Base-by-base conservation (phyloP, 2,888 invertebrate species). In the Drosophila fungiperda region DNA sequence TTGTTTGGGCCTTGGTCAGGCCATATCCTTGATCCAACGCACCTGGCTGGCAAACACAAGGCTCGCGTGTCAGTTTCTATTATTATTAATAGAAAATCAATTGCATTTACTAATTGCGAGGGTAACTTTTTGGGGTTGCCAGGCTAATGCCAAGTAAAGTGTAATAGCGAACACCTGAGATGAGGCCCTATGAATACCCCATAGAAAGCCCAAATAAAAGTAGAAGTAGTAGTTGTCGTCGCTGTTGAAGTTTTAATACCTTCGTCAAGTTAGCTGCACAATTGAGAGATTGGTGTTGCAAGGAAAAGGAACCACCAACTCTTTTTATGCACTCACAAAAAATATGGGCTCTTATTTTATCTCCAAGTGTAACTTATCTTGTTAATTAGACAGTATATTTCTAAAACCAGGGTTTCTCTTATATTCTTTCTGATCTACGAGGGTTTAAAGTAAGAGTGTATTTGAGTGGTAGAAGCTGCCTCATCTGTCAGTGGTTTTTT, bases 71-170 rank as follows among this genome's bases (percentile, higher is more conserved):
- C 35, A 69, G 68, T 65, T 53, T 53, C 26, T 53, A 87, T 87
- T 69, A 85, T 89, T 89, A 87, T 82, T 87, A 85, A 89, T 85
- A 69, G 60, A 72, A 85, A 85, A 85, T 89, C 84, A 89, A 85
- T 89, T 73, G 68, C 35, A 54, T 23, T 45, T 15, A 23, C 45
- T 8, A 45, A 45, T 8, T 45, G 23, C 45, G 17, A 54, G 17
- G 36, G 35, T n/a, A 17, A 54, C 35, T 49, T 9, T 23, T 55
- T 9, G 32, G 26, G 7, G 38, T 20, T 7, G 9, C 2, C 20
- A 11, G 26, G 11, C 7, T 7, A 35, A 38, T 20, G 26, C 17
- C 7, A 32, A 40, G 11, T 6, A 17, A 4, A 38, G 38, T 26
- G 54, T 54, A 17, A 38, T 12, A 17, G n/a, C n/a, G 36, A 35